A percentile compares a stretch with the other conserved stretches of the same genome.
These are phyloP conservation scores for Acanthurus lineatus DNA, from an alignment of 2,797 vertebrate species.

Conservation along the genomic window DNA sequence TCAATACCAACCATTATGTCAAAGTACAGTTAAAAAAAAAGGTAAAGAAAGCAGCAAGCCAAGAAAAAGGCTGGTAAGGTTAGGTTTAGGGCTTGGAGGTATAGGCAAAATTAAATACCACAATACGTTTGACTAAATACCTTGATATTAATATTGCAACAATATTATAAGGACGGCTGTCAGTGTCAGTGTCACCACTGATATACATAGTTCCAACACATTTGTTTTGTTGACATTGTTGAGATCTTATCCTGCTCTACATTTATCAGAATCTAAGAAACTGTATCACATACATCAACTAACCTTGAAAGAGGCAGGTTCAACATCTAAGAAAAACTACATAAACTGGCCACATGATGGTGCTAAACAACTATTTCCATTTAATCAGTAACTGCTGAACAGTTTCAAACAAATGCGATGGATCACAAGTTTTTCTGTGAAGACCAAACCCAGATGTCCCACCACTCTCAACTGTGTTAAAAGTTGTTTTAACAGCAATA, in stretches of 20 bases:
- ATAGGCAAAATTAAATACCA: too few relatives aligned
- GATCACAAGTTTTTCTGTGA: neutral
- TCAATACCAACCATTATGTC: neutral
- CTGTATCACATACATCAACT: neutral
- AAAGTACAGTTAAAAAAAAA: neutral
- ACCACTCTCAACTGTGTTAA: neutral
- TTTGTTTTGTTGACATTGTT: neutral
- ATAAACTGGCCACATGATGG: conserved; percentile 15
- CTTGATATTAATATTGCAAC: too few relatives aligned
- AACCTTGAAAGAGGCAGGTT: too few relatives aligned
- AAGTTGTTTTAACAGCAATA: neutral
- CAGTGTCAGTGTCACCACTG: neutral
- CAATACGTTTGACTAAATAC: too few relatives aligned
- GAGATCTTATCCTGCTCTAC: neutral
- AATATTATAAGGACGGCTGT: too few relatives aligned
- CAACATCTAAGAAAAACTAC: neutral
- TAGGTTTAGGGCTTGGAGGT: too few relatives aligned
- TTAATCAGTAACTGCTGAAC: neutral
- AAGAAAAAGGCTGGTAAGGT: too few relatives aligned
- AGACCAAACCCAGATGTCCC: neutral
- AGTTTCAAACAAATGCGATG: neutral
- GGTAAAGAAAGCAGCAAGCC: too few relatives aligned
- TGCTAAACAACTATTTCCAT: neutral
- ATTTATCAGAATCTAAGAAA: neutral
- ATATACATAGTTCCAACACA: neutral